A percentile compares a stretch with the other conserved stretches of the same genome.
phyloP scores from a whole-genome alignment of 2,113 vertebrate genomes.

The Marmota monax region DNA sequence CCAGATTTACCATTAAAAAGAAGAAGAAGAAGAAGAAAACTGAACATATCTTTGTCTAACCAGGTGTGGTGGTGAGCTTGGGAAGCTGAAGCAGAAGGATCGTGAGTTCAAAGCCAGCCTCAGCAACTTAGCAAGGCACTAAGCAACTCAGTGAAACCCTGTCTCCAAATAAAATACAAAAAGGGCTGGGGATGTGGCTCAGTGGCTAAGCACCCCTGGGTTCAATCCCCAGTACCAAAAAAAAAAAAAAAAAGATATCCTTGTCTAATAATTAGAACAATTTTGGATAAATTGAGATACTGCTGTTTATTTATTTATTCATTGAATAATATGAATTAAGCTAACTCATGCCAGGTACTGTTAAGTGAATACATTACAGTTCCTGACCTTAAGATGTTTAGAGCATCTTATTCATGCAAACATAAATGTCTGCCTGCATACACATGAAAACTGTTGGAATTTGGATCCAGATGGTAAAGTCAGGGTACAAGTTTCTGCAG shows the following conservation, averaged over 20 bases:
- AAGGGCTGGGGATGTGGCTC: no score
- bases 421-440: background rate
- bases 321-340: conserved; percentile 53
- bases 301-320: conserved; percentile 26
- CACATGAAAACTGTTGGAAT: background rate
- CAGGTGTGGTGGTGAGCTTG: no score
- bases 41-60: background rate
- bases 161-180: no score
- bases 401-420: background rate
- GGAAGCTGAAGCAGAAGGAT: no score
- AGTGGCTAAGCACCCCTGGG: no score
- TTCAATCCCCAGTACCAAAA: no score
- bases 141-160: no score
- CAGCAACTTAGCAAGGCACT: no score
- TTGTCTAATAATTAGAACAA: background rate
- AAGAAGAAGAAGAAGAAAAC: background rate
- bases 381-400: background rate
- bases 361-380: background rate
- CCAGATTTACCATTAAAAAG: background rate
- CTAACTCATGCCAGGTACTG: background rate
- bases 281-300: background rate
- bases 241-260: background rate
- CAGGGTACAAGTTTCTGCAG: conserved; percentile 10
- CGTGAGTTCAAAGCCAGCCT: no score
- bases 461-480: background rate